phyloP scores from a whole-genome alignment of 2,888 invertebrate genomes.

The Sinelater perroti region DNA sequence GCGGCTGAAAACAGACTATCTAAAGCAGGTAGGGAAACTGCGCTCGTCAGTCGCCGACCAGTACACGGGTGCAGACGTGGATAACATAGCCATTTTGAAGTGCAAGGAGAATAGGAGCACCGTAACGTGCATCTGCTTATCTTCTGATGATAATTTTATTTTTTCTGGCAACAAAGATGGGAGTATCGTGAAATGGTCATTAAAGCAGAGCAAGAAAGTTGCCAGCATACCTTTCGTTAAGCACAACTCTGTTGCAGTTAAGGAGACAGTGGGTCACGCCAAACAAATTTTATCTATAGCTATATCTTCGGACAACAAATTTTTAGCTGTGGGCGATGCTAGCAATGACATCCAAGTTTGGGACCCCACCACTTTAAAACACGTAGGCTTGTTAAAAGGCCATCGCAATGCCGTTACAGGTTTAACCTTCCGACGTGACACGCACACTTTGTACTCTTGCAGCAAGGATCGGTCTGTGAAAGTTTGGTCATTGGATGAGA shows the following conservation, averaged over 20 bases:
- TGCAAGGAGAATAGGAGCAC: constrained; percentile 82
- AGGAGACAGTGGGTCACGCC: constrained; percentile 49
- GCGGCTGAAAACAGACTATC: constrained; percentile 82
- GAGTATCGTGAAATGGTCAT: constrained; percentile 82
- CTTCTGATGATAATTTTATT: constrained; percentile 74
- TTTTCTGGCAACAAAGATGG: constrained; percentile 92
- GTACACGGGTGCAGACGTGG: constrained; percentile 60
- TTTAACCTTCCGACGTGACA: constrained; percentile 83
- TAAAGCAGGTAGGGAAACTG: constrained; percentile 86
- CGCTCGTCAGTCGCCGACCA: constrained; percentile 77
- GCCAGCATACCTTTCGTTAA: constrained; percentile 64
- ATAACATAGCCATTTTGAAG: constrained; percentile 66
- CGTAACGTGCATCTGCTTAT: constrained; percentile 83
- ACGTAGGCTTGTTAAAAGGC: constrained; percentile 81
- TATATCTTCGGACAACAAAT: constrained; percentile 82
- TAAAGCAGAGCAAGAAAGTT: constrained; percentile 70
- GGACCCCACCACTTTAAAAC: constrained; percentile 79
- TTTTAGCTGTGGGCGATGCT: constrained; percentile 77
- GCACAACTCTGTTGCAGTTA: constrained; percentile 45
- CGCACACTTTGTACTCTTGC: constrained; percentile 85
- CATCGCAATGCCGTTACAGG: constrained; percentile 80
- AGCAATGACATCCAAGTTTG: constrained; percentile 81
- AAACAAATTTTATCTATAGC: constrained; percentile 71
- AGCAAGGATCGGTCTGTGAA: constrained; percentile 84
- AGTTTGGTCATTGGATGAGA: constrained; percentile 95